Percentiles rank a stretch among this genome's conserved stretches.
Conservation (phyloP, 2,797 vertebrate genomes). For the Astyanax mexicanus region DNA sequence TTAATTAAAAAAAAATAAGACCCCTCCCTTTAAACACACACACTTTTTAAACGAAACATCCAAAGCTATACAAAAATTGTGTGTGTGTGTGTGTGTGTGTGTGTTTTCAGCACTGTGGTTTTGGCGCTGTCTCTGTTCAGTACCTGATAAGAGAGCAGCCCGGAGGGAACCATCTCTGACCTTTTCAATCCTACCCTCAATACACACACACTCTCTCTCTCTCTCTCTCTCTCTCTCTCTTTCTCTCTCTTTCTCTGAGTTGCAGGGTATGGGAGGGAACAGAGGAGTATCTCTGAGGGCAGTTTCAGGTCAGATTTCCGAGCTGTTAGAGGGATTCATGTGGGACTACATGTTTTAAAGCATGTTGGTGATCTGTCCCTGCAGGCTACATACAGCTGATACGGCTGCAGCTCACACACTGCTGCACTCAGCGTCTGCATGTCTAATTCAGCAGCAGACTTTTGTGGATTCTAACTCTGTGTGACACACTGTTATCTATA, state of each 20-base stretch:
- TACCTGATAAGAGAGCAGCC: constrained; percentile 22
- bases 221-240: background rate
- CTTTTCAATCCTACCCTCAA: constrained; percentile 9
- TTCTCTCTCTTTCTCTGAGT: background rate
- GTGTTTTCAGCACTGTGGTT: constrained; percentile 1
- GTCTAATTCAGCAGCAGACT: too few relatives aligned
- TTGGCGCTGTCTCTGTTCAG: constrained; percentile 12
- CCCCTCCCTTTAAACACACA: too few relatives aligned
- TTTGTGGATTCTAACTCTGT: too few relatives aligned
- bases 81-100: background rate
- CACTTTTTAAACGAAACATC: too few relatives aligned
- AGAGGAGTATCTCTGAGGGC: background rate
- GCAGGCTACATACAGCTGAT: background rate
- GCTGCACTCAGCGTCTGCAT: too few relatives aligned
- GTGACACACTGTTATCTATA: too few relatives aligned
- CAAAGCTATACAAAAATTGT: background rate
- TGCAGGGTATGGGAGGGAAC: background rate
- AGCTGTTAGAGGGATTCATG: constrained; percentile 18
- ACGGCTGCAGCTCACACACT: background rate
- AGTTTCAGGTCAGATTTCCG: constrained; percentile 9
- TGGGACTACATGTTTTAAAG: background rate
- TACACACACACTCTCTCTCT: background rate
- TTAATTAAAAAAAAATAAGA: too few relatives aligned
- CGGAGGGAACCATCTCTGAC: constrained; percentile 17
- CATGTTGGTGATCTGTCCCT: background rate